phyloP scores from a whole-genome alignment of 2,888 invertebrate genomes.

The Aporophyla lueneburgensis region DNA sequence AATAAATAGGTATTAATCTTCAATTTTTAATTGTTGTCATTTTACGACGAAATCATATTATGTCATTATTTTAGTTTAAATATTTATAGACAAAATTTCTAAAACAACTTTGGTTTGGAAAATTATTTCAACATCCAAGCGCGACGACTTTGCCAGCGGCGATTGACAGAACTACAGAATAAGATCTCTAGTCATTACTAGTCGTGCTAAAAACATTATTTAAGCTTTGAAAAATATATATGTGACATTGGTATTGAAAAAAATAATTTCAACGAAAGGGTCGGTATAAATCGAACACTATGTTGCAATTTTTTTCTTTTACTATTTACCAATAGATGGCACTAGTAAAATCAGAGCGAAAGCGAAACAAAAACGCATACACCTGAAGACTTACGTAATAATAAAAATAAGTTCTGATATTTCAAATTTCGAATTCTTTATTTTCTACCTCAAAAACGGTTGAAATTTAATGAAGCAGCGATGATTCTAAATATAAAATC shows the following conservation, averaged over 20 bases:
- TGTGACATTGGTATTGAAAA: neutral
- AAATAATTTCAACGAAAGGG: neutral
- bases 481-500: conserved; percentile 72
- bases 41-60: neutral
- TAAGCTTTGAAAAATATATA: neutral
- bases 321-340: conserved; percentile 2
- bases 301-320: neutral
- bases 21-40: neutral
- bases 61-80: no score
- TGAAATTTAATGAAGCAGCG: conserved; percentile 54
- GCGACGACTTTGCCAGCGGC: conserved; percentile 16
- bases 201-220: neutral
- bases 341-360: neutral
- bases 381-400: neutral
- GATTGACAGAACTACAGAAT: conserved; percentile 2
- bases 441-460: conserved; percentile 4
- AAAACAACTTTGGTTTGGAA: neutral
- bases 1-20: neutral
- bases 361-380: neutral
- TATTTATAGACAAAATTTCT: neutral
- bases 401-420: neutral
- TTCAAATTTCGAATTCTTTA: conserved; percentile 4
- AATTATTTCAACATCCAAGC: neutral
- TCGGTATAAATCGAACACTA: neutral
- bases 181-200: neutral